A percentile compares a stretch with the other conserved stretches of the same genome.
Conservation (phyloP, 2,797 vertebrate genomes). For the Rhinella marina region DNA sequence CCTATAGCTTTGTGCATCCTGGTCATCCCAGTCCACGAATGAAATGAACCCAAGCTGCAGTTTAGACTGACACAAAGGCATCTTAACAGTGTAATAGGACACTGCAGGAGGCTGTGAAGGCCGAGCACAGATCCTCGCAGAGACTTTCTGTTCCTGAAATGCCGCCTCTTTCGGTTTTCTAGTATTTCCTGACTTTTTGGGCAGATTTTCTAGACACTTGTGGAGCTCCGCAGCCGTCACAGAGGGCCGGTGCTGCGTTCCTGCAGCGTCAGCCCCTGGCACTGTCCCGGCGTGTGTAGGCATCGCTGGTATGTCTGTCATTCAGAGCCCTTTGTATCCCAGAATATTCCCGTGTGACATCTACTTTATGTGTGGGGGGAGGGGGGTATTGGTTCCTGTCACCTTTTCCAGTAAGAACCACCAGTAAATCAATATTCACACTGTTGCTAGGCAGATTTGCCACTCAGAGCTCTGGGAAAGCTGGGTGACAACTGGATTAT, state of each 20-base stretch:
- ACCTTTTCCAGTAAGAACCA: neutral
- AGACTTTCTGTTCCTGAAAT: conserved; percentile 27
- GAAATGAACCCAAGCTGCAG: too few relatives aligned
- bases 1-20: neutral
- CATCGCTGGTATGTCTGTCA: conserved; percentile 12
- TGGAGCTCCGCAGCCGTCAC: neutral
- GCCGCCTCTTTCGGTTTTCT: conserved; percentile 7
- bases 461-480: neutral
- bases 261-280: conserved; percentile 2
- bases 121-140: neutral
- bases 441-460: too few relatives aligned
- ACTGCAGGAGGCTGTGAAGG: neutral
- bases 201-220: neutral
- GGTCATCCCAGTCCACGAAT: neutral
- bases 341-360: neutral
- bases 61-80: neutral
- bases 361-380: too few relatives aligned
- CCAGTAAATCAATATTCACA: neutral
- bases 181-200: conserved; percentile 31
- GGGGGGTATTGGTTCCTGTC: neutral
- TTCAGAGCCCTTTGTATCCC: neutral
- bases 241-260: neutral
- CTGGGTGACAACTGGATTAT: neutral
- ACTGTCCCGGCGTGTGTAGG: neutral
- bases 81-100: neutral